A percentile compares a stretch with the other conserved stretches of the same genome.
These are phyloP conservation scores for Portevinia maculata DNA, from an alignment of 2,888 invertebrate genomes.

Conservation along the genomic window DNA sequence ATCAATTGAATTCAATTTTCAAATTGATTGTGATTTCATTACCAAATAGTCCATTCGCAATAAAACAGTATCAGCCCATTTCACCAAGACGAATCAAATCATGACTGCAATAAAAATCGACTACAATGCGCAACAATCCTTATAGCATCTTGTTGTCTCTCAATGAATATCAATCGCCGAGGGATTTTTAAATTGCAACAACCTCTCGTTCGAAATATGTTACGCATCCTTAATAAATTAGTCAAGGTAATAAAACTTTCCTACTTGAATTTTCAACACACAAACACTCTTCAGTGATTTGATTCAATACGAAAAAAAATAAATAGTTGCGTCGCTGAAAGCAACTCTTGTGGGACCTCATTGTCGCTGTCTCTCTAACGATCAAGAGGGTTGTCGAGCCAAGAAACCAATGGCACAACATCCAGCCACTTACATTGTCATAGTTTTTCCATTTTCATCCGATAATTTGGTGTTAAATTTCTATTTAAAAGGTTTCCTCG, in stretches of 20 bases:
- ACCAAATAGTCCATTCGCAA: slow-evolving; percentile 46
- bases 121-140: slow-evolving; percentile 48
- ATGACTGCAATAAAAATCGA: slow-evolving; percentile 45
- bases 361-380: slow-evolving; percentile 39
- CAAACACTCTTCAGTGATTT: slow-evolving; percentile 8
- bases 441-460: slow-evolving; percentile 70
- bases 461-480: slow-evolving; percentile 78
- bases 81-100: slow-evolving; percentile 71
- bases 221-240: slow-evolving; percentile 68
- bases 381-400: slow-evolving; percentile 55
- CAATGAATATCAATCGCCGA: slow-evolving; percentile 56
- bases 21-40: slow-evolving; percentile 73
- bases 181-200: slow-evolving; percentile 31
- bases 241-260: slow-evolving; percentile 70
- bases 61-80: slow-evolving; percentile 66
- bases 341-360: slow-evolving; percentile 62
- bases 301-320: slow-evolving; percentile 36
- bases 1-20: slow-evolving; percentile 69
- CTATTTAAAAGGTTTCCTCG: slow-evolving; percentile 75
- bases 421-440: slow-evolving; percentile 71
- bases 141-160: background rate
- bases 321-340: slow-evolving; percentile 47
- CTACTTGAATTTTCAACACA: slow-evolving; percentile 32
- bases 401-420: slow-evolving; percentile 54
- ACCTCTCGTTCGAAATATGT: slow-evolving; percentile 13